Evolutionary conservation across 2,797 vertebrate species (phyloP), one percentile per base, ranked within the genome.

Genomic region (Lutjanus argentimaculatus): DNA sequence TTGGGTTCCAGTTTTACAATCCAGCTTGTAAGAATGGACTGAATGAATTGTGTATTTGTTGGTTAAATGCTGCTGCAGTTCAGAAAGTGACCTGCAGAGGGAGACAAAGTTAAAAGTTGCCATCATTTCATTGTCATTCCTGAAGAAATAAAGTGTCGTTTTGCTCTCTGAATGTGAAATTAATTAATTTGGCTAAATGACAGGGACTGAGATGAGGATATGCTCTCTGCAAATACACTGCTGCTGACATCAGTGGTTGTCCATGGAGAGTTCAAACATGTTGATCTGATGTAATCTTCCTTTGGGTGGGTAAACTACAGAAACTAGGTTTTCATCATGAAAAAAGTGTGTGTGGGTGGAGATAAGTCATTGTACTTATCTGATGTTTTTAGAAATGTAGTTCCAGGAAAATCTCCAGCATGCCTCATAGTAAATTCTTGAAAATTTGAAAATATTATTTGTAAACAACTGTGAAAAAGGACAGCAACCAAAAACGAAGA

Each of bases 191-290:
- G 40, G 11, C 30, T 30, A 48, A 25, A 2, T 57, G 30, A 11
- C 15, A 12, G 40, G 17, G 14, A 49, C 42, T 19, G 61, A 65
- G 45, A 68, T 4, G 56, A 79, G 25, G 21, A 49, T 59, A 19
- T 13, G 57, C 8, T 2, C 5, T 64, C 61, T 13, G 15, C 16
- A 67, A 17, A 71, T 16, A 21, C 30, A 8, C 58, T 40, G n/a
- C 46, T 17, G 42, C 17, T 62, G 48, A 58, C 42, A 51, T 30
- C n/a, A 10, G 0, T 36, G 62, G 42, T 62, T 2, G 8, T 77
- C 72, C 79, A 71, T 61, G 72, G 82, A 45, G 2, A 73, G 8
- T 51, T 22, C 12, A 65, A 64, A 82, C 79, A 77, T 85, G 70
- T 82, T 85, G 62, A 80, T 81, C 13, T 77, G 79, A 84, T 48